phyloP scores from a whole-genome alignment of 2,113 vertebrate species.

The Fregata magnificens region DNA sequence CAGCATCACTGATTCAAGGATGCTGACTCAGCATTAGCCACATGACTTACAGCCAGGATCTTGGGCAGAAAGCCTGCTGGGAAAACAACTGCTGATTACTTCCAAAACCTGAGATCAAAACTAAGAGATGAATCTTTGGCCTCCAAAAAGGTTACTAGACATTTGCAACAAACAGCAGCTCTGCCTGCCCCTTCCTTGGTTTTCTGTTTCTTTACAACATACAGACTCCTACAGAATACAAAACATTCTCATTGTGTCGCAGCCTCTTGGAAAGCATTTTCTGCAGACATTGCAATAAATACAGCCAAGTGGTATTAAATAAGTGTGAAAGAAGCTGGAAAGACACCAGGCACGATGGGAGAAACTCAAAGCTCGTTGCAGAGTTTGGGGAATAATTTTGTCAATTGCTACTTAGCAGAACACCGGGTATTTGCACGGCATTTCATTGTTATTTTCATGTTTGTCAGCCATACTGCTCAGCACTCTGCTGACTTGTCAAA shows the following conservation, averaged over 20 bases:
- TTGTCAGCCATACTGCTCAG: not conserved
- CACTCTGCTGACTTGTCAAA: not conserved
- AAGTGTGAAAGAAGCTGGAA: not conserved
- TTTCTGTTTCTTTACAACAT: conserved; percentile 43
- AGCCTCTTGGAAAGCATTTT: not conserved
- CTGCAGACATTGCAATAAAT: not conserved
- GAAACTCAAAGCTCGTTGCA: not conserved
- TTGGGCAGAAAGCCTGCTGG: not conserved
- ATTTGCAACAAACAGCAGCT: conserved; percentile 50
- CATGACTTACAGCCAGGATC: not conserved
- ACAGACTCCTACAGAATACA: not conserved
- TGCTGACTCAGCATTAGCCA: not conserved
- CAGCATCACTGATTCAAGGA: not conserved
- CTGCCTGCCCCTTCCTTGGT: conserved; percentile 22
- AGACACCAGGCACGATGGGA: not conserved
- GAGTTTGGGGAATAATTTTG: not conserved
- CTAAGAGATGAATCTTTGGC: conserved; percentile 18
- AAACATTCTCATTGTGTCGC: not conserved
- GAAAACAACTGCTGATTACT: not conserved
- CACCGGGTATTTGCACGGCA: not conserved
- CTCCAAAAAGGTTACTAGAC: conserved; percentile 50
- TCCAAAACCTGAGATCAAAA: not conserved
- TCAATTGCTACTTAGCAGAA: not conserved
- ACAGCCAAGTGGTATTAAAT: conserved; percentile 15
- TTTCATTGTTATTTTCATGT: not conserved